Conservation (phyloP, 2,888 invertebrate species). For the Ophraella communa region DNA sequence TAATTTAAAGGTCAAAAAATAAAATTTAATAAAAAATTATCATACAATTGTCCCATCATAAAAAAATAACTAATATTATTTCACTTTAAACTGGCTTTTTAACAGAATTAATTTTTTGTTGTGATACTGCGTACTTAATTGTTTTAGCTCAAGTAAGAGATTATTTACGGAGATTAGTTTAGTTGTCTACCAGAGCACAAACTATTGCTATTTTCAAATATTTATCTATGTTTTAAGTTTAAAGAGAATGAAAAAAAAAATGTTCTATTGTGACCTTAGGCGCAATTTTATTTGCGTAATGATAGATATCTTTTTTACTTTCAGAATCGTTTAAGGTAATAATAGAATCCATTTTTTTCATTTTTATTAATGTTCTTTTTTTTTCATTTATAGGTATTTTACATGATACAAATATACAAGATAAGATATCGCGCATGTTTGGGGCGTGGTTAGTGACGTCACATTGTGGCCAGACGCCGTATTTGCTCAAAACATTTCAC, state of each 20-base stretch:
- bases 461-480: too few species aligned
- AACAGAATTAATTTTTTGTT: constrained; percentile 6
- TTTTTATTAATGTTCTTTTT: too few species aligned
- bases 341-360: not conserved
- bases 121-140: constrained; percentile 24
- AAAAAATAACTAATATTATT: not conserved
- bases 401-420: too few species aligned
- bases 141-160: constrained; percentile 4
- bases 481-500: too few species aligned
- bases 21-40: too few species aligned
- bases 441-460: too few species aligned
- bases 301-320: not conserved
- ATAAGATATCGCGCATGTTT: too few species aligned
- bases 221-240: constrained; percentile 12
- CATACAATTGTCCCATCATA: too few species aligned
- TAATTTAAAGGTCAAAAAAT: too few species aligned
- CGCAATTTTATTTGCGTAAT: not conserved
- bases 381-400: too few species aligned
- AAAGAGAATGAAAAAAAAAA: not conserved
- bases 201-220: constrained; percentile 8
- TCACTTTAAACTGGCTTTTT: not conserved
- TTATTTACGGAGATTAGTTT: constrained; percentile 14
- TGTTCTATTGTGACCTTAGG: not conserved
- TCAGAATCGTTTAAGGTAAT: not conserved
- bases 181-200: constrained; percentile 13